phyloP scores from a whole-genome alignment of 2,797 vertebrate species.

The Peromyscus attwateri region DNA sequence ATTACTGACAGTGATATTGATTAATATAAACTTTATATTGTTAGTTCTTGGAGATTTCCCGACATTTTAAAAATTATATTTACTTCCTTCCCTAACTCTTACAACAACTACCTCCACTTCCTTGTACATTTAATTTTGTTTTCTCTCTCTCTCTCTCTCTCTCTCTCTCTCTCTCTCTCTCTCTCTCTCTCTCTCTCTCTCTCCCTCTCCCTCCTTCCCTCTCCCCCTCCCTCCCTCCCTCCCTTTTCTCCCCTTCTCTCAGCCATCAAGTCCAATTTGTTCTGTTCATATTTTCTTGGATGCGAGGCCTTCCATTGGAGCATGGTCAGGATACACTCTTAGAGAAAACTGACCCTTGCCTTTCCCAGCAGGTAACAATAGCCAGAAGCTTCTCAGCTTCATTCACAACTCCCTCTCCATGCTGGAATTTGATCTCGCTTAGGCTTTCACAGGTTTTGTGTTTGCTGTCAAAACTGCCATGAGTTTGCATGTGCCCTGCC shows the following conservation, averaged over 20 bases:
- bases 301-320: neutral
- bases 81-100: neutral
- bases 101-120: neutral
- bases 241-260: too few relatives aligned
- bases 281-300: neutral
- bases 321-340: neutral
- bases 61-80: neutral
- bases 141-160: too few relatives aligned
- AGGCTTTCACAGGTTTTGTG: neutral
- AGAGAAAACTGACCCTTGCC: neutral
- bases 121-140: neutral
- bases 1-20: neutral
- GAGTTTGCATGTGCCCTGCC: neutral
- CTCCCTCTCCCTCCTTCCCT: too few relatives aligned
- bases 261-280: neutral
- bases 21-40: neutral
- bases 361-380: neutral
- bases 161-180: too few relatives aligned
- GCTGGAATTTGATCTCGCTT: neutral
- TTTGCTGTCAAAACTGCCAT: neutral
- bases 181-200: too few relatives aligned
- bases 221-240: too few relatives aligned
- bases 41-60: neutral
- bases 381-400: neutral
- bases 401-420: neutral